Base-by-base conservation (phyloP, 2,888 invertebrate species). In the Heliconius charithonia region DNA sequence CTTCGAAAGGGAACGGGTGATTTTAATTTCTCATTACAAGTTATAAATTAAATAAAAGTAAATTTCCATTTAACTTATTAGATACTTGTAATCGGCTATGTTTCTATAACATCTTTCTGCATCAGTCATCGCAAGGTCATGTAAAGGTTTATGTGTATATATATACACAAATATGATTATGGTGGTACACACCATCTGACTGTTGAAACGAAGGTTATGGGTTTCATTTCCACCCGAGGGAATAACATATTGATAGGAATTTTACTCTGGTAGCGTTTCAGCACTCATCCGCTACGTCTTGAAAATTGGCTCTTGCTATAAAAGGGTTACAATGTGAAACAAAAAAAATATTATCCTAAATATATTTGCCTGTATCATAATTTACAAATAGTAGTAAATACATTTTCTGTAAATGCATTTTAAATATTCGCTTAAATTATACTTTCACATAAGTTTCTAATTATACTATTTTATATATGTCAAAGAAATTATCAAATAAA, bases 21-120 rank as follows among this genome's bases (percentile, higher is more conserved):
- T 63, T 74, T 63, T 74, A 63, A 29, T 56, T 74, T 63, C 73
- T 63, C 63, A 37, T 73, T 73, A 73, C 25, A 41, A 63, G 25
- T 74, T 63, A 63, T 32, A 62, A n/a, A 25, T 59, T 45, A 74
- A 41, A 27, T 62, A 56, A 71, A 71, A 71, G 22, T 29, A 71
- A 71, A 56, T 56, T 56, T 51, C 29, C 27, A 25, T 71, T 56
- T 37, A 41, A 41, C 16, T 25, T 41, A 37, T 67, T 41, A 67
- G n/a, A 41, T 37, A 25, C 3, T 32, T 29, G 37, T 37, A 25
- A 7, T 32, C 2, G 67, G 13, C 16, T 41, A 67, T 16, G 41
- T 51, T 19, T 51, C 0, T 67, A n/a, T 6, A 2, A n/a, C 67
- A n/a, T 37, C 37, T 67, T 22, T n/a, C 32, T 32, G 9, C 32